Evolutionary conservation across 2,113 vertebrate species (phyloP).

Genomic region (Lucifuga dentata): DNA sequence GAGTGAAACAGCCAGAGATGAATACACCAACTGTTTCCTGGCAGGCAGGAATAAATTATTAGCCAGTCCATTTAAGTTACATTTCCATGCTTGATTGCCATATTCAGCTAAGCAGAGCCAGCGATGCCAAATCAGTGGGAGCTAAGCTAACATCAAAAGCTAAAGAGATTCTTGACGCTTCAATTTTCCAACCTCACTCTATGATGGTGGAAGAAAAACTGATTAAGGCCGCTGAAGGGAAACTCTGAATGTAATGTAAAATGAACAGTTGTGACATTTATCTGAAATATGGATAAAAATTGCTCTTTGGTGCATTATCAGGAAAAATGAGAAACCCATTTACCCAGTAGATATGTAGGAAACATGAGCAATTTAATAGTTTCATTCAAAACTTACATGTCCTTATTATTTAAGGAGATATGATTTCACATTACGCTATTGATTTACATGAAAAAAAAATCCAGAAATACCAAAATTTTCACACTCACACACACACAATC

Average conservation of each 20-base stretch:
- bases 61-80: slow-evolving; percentile 74
- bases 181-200: slow-evolving; percentile 49
- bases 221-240: slow-evolving; percentile 26
- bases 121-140: slow-evolving; percentile 69
- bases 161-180: slow-evolving; percentile 57
- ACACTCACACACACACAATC: slow-evolving; percentile 13
- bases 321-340: slow-evolving; percentile 2
- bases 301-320: slow-evolving; percentile 15
- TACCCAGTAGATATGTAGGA: not conserved
- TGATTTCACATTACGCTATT: too few relatives aligned
- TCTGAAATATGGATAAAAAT: slow-evolving; percentile 36
- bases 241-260: slow-evolving; percentile 39
- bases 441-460: not conserved
- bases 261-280: slow-evolving; percentile 42
- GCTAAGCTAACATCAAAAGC: slow-evolving; percentile 65
- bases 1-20: slow-evolving; percentile 50
- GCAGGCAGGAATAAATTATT: slow-evolving; percentile 64
- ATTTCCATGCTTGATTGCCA: slow-evolving; percentile 74
- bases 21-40: slow-evolving; percentile 72
- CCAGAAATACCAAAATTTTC: too few relatives aligned
- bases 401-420: too few relatives aligned
- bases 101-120: slow-evolving; percentile 57
- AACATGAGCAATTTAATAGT: slow-evolving; percentile 1
- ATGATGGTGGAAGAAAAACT: slow-evolving; percentile 41
- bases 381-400: not conserved